Percentiles rank a stretch among this genome's conserved stretches.
phyloP scores from a whole-genome alignment of 2,888 invertebrate species.

The Chelonus formosanus region DNA sequence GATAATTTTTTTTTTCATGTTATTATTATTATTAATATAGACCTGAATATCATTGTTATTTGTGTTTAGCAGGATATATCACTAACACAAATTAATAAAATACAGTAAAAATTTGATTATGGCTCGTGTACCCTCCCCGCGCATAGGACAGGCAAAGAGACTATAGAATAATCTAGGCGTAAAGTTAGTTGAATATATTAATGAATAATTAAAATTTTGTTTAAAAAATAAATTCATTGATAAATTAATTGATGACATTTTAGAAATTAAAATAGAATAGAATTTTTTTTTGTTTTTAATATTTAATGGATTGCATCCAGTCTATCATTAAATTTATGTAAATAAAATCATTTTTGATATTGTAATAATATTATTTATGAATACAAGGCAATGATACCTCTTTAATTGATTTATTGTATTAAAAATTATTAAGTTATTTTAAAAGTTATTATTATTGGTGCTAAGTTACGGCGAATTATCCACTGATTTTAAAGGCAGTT shows the following conservation, averaged over 20 bases:
- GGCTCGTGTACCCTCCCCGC: conserved; percentile 62
- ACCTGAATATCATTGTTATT: conserved; percentile 37
- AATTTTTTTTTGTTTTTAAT: background rate
- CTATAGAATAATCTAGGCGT: conserved; percentile 39
- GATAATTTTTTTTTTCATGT: conserved; percentile 22
- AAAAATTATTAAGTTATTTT: conserved; percentile 3
- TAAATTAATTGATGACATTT: conserved; percentile 16
- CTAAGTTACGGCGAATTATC: conserved; percentile 36
- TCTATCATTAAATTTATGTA: conserved; percentile 36
- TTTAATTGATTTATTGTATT: too few species aligned
- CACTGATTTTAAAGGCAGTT: conserved; percentile 53
- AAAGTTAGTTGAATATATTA: conserved; percentile 29
- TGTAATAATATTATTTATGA: too few species aligned
- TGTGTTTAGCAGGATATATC: conserved; percentile 37
- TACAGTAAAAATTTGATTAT: conserved; percentile 37
- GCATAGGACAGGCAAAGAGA: conserved; percentile 57
- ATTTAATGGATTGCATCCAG: conserved; percentile 31
- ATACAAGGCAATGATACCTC: too few species aligned
- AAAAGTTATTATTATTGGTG: conserved; percentile 27
- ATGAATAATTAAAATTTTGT: conserved; percentile 14
- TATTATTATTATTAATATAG: conserved; percentile 23
- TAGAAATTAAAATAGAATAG: conserved; percentile 13
- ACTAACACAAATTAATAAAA: conserved; percentile 19
- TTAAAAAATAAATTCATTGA: conserved; percentile 28
- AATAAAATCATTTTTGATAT: conserved; percentile 32